Percentiles rank a stretch among this genome's conserved stretches.
Conservation (phyloP, 2,113 vertebrate species). For the Scomber japonicus region DNA sequence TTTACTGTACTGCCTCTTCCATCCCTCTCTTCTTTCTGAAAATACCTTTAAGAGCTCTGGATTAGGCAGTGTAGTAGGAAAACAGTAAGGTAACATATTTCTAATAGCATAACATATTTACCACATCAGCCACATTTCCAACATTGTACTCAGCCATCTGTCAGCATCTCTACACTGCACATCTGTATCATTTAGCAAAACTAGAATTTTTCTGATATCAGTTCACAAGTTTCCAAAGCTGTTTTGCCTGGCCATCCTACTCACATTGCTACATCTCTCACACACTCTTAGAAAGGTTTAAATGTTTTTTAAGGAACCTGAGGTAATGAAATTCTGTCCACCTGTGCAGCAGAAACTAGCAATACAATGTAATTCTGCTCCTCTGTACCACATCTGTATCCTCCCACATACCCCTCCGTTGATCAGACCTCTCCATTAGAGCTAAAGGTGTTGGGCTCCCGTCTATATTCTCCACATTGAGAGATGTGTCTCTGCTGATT, state of each 20-base stretch:
- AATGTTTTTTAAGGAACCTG: conserved; percentile 3
- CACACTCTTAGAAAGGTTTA: background rate
- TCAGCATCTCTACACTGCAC: background rate
- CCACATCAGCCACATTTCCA: no score
- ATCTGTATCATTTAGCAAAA: background rate
- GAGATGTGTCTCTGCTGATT: conserved; percentile 77
- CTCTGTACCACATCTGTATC: conserved; percentile 31
- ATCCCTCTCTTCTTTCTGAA: no score
- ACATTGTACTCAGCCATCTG: no score
- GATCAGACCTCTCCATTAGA: conserved; percentile 62
- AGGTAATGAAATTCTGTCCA: conserved; percentile 15
- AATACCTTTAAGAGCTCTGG: no score
- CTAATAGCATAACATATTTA: no score
- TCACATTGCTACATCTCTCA: background rate
- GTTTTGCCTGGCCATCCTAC: background rate
- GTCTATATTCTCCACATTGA: conserved; percentile 48
- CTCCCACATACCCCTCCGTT: conserved; percentile 35
- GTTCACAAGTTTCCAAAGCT: background rate
- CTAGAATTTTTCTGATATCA: background rate
- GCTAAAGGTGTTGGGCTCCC: conserved; percentile 65
- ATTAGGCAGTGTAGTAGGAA: no score
- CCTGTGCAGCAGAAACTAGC: conserved; percentile 20
- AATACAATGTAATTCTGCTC: conserved; percentile 45
- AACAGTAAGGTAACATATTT: no score
- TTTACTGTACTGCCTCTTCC: no score